Conservation (phyloP, 37 sponge, comb jelly and placozoan genomes). For the Hexactinellida sp. region DNA sequence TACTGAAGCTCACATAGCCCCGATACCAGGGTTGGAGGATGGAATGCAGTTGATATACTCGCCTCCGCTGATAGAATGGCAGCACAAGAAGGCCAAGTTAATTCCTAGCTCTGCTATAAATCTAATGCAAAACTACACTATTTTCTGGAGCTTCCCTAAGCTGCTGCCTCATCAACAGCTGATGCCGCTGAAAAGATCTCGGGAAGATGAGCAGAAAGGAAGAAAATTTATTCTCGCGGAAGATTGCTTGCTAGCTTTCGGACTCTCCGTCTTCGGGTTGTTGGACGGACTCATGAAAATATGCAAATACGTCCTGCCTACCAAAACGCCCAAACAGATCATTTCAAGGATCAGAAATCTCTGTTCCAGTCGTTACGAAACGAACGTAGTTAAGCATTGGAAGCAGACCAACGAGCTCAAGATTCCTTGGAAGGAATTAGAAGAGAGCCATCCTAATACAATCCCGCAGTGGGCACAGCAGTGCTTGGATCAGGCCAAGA, state of each 20-base stretch:
- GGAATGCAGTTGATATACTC: constrained; percentile 4
- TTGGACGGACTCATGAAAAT: not conserved
- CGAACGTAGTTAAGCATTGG: not conserved
- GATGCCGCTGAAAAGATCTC: not conserved
- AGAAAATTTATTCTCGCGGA: constrained; percentile 10
- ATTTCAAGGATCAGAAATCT: not conserved
- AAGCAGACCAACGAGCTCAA: not conserved
- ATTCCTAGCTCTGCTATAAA: not conserved
- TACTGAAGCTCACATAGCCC: not conserved
- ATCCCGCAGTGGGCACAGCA: not conserved
- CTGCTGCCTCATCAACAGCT: not conserved
- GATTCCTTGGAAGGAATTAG: not conserved
- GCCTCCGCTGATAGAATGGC: not conserved
- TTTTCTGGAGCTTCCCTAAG: not conserved
- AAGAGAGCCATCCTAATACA: constrained; percentile 1
- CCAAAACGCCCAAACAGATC: not conserved
- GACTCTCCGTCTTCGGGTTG: not conserved
- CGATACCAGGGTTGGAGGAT: not conserved
- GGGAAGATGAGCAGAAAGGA: constrained; percentile 3
- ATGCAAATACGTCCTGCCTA: not conserved
- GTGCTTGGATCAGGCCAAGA: not conserved
- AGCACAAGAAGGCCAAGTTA: not conserved
- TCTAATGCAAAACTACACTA: not conserved
- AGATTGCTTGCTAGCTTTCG: not conserved
- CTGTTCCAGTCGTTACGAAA: constrained; percentile 11